phyloP scores from a whole-genome alignment of 2,797 vertebrate genomes.

The Pantherophis alleghaniensis region DNA sequence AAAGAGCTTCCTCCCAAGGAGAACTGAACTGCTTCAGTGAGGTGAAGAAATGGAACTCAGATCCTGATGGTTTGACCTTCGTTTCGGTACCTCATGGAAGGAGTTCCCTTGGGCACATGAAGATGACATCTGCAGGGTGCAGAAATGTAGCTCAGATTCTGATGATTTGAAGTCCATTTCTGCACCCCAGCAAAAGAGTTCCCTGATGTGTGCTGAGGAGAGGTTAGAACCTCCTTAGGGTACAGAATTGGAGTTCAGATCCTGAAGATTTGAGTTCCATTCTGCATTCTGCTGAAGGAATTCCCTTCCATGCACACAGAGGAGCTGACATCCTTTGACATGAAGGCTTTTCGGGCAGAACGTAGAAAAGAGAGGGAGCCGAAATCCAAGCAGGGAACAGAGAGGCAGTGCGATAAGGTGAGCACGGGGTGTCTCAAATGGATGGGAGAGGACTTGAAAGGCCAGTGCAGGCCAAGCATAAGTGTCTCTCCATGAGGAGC shows the following conservation, averaged over 20 bases:
- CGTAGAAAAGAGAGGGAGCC: not conserved
- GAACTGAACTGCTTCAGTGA: not conserved
- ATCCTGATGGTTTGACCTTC: not conserved
- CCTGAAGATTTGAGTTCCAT: not conserved
- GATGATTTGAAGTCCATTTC: not conserved
- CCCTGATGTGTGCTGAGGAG: not conserved
- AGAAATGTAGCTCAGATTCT: not conserved
- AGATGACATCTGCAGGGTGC: not conserved
- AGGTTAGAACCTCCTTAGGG: not conserved
- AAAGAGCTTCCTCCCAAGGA: not conserved
- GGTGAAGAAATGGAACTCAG: not conserved
- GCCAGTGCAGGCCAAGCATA: not conserved
- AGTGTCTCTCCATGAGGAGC: not conserved
- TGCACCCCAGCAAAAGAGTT: not conserved
- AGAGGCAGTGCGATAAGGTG: not conserved
- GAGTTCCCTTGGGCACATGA: not conserved
- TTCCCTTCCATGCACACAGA: not conserved
- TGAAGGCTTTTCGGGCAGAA: not conserved
- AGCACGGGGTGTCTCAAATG: not conserved
- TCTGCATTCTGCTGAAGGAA: not conserved
- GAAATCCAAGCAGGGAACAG: not conserved
- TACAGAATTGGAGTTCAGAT: not conserved
- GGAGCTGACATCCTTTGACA: not conserved
- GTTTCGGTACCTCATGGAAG: not conserved
- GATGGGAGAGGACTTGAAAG: not conserved